phyloP scores from a whole-genome alignment of 2,888 invertebrate species.

The Copidosoma aretas region DNA sequence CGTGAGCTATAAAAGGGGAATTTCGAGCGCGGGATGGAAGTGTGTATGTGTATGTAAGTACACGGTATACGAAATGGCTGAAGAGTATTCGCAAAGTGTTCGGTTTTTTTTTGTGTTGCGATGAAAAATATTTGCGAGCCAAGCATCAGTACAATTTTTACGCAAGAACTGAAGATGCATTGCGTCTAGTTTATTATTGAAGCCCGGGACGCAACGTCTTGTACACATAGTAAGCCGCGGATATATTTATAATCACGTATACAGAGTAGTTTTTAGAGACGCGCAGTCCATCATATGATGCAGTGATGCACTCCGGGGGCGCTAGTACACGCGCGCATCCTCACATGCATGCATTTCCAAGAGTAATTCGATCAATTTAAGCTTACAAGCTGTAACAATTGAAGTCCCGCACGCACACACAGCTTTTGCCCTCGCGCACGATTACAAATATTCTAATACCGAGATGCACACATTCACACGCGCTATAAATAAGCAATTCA shows the following conservation, averaged over 20 bases:
- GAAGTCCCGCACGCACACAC: background rate
- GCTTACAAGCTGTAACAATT: conserved; percentile 8
- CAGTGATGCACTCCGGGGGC: conserved; percentile 46
- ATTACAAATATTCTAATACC: conserved; percentile 4
- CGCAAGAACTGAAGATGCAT: no score
- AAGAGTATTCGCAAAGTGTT: background rate
- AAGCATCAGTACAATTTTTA: no score
- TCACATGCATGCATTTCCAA: no score
- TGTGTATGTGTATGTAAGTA: background rate
- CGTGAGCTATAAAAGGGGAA: background rate
- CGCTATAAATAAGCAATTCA: conserved; percentile 4
- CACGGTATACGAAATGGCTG: background rate
- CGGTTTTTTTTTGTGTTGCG: background rate
- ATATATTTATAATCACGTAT: background rate
- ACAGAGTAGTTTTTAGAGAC: background rate
- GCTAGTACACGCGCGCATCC: no score
- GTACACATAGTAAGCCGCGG: background rate
- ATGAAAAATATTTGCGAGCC: no score
- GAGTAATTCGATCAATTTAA: conserved; percentile 5
- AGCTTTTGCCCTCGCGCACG: no score
- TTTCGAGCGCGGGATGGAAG: conserved; percentile 2
- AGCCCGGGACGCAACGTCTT: background rate
- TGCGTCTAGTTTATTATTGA: no score
- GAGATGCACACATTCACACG: background rate
- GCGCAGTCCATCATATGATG: background rate